Percentiles rank a stretch among this genome's conserved stretches.
Conservation (phyloP, 1,140 invertebrate species). For the Lamellibrachia luymesi region DNA sequence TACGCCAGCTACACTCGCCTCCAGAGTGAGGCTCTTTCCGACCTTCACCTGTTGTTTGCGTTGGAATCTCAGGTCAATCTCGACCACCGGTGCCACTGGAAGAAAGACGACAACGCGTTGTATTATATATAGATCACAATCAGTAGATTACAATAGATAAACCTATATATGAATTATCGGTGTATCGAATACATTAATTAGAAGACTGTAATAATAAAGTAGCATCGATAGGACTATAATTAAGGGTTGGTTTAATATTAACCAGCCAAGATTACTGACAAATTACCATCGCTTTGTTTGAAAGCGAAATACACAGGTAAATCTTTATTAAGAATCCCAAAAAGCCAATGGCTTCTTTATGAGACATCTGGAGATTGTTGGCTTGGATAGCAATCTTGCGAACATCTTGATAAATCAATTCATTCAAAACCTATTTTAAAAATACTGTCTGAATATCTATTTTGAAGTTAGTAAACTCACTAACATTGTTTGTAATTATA, state of each 20-base stretch:
- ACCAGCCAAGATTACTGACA: not conserved
- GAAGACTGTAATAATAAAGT: not conserved
- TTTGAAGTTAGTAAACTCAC: too few species aligned
- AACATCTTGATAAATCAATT: not conserved
- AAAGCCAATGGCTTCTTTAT: not conserved
- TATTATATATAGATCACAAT: not conserved
- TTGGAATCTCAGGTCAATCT: conserved; percentile 20
- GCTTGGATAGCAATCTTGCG: not conserved
- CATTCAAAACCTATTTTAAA: not conserved
- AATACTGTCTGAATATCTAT: not conserved
- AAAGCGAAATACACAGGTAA: not conserved
- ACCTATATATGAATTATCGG: not conserved
- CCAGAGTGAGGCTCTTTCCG: conserved; percentile 39
- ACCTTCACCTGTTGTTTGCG: conserved; percentile 20
- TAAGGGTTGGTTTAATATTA: not conserved
- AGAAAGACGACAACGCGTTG: not conserved
- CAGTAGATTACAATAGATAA: not conserved
- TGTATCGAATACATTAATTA: too few species aligned
- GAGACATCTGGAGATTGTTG: not conserved
- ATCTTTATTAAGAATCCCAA: not conserved
- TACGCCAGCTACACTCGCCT: conserved; percentile 74
- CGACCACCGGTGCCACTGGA: conserved; percentile 23
- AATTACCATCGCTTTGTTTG: not conserved
- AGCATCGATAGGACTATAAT: not conserved
- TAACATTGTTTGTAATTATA: too few species aligned